These are phyloP conservation scores for Pempheris klunzingeri DNA, from an alignment of 2,797 vertebrate species.

Conservation along the genomic window DNA sequence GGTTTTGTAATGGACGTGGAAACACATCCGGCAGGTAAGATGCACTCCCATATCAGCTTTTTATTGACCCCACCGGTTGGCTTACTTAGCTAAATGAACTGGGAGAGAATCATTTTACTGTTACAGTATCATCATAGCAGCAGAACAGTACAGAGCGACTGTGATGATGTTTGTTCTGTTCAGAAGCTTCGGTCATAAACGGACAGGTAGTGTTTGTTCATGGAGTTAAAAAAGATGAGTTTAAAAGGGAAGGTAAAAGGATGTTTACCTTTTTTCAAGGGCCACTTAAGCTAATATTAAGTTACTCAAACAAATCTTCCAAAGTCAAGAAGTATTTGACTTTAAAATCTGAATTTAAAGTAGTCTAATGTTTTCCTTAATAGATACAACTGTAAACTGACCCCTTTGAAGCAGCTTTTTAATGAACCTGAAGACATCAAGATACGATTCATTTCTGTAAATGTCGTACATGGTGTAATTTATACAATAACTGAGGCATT, in stretches of 20 bases:
- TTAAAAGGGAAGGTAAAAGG: not conserved
- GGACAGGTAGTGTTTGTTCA: not conserved
- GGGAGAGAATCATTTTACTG: conserved; percentile 20
- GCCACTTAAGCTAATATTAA: not conserved
- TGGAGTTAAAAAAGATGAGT: not conserved
- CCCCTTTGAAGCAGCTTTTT: not conserved
- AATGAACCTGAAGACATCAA: not conserved
- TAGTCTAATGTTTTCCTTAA: not conserved
- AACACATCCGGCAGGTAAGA: conserved; percentile 96
- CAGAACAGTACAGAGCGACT: not conserved
- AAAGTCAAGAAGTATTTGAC: not conserved
- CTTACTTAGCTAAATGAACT: conserved; percentile 24
- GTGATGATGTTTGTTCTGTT: conserved; percentile 5
- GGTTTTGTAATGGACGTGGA: conserved; percentile 97
- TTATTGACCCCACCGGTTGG: not conserved
- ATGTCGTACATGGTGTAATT: not conserved
- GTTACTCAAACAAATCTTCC: not conserved
- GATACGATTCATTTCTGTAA: not conserved
- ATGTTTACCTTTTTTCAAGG: not conserved
- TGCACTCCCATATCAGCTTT: not conserved
- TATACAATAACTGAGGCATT: not conserved
- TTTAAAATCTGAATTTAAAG: not conserved
- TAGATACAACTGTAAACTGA: not conserved
- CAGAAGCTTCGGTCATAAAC: not conserved
- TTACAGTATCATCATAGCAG: not conserved